Percentiles rank a stretch among this genome's conserved stretches.
Conservation (phyloP, 2,113 vertebrate genomes). For the Engystomops pustulosus region DNA sequence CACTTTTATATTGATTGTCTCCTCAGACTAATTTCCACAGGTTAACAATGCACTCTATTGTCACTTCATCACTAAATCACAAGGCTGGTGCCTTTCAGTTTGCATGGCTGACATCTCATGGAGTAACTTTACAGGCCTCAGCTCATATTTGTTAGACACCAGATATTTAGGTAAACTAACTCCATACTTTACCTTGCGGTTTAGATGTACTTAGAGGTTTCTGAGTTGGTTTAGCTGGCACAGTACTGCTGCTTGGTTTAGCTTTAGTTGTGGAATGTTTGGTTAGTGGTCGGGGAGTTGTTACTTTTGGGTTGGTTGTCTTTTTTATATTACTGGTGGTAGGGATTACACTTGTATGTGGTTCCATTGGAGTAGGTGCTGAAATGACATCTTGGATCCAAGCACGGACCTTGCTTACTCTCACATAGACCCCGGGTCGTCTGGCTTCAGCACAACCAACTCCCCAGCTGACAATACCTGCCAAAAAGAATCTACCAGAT, state of each 20-base stretch:
- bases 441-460: constrained; percentile 89
- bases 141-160: constrained; percentile 5
- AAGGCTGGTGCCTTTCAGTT: constrained; percentile 13
- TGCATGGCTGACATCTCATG: constrained; percentile 15
- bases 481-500: constrained; percentile 89
- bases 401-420: constrained; percentile 83
- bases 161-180: constrained; percentile 16
- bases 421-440: constrained; percentile 88
- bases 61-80: neutral
- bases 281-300: neutral
- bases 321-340: accelerated
- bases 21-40: neutral
- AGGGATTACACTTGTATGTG: neutral
- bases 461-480: constrained; percentile 95
- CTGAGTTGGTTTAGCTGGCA: constrained; percentile 1
- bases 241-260: neutral
- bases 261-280: neutral
- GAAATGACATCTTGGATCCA: constrained; percentile 81
- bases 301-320: constrained; percentile 25
- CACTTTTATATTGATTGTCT: constrained; percentile 9
- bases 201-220: neutral
- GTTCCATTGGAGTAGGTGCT: neutral
- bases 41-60: constrained; percentile 1
- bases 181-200: constrained; percentile 66
- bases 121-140: constrained; percentile 18